These are phyloP conservation scores for Agonopterix alstromeriana DNA, from an alignment of 2,888 invertebrate species.

Conservation along the genomic window DNA sequence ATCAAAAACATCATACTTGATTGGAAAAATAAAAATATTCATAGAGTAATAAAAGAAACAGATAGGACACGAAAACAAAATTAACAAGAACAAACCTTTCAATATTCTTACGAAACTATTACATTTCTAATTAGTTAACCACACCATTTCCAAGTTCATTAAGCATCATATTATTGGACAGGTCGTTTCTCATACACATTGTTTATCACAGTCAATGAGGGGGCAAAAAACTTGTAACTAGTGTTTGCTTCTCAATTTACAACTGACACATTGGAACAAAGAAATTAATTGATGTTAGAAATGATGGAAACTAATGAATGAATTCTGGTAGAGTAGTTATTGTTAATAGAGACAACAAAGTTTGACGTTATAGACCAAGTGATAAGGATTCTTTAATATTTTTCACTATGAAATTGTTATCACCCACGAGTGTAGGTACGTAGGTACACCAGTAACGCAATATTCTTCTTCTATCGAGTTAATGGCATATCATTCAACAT, in stretches of 20 bases:
- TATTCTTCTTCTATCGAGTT: no score
- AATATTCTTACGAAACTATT: slow-evolving; percentile 29
- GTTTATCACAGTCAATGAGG: slow-evolving; percentile 47
- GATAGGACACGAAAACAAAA: neutral
- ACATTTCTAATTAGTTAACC: slow-evolving; percentile 54
- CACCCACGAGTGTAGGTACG: no score
- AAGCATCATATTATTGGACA: slow-evolving; percentile 51
- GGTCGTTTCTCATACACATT: slow-evolving; percentile 61
- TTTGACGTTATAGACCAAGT: no score
- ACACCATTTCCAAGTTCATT: slow-evolving; percentile 57
- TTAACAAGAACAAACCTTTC: slow-evolving; percentile 15
- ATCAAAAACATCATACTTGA: no score
- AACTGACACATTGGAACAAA: slow-evolving; percentile 70
- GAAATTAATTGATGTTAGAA: slow-evolving; percentile 72
- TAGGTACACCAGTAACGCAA: no score
- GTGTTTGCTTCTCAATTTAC: slow-evolving; percentile 75
- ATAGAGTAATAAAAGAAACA: no score
- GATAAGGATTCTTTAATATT: no score
- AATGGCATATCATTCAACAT: no score
- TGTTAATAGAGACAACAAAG: slow-evolving; percentile 16
- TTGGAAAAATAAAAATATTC: no score
- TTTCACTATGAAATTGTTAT: no score
- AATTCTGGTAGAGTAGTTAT: slow-evolving; percentile 27
- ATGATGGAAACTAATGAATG: slow-evolving; percentile 66
- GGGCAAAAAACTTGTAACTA: slow-evolving; percentile 40